A percentile compares a stretch with the other conserved stretches of the same genome.
Evolutionary conservation across 1,140 invertebrate genomes (phyloP).

Genomic region (Antheraea mylitta): DNA sequence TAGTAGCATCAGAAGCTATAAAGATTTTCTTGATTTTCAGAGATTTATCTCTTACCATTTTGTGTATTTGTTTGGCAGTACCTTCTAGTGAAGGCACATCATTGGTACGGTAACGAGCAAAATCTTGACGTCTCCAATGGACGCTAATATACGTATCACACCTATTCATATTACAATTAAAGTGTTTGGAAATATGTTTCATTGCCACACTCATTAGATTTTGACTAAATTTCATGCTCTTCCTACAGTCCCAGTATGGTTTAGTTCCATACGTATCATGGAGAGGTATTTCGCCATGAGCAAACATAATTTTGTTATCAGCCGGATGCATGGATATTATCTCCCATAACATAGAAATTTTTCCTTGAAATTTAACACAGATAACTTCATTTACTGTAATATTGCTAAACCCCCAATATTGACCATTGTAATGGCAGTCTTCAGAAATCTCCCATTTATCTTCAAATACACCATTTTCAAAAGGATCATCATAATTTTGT

Average conservation of each 20-base stretch:
- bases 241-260: slow-evolving; percentile 91
- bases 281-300: slow-evolving; percentile 92
- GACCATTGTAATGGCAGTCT: slow-evolving; percentile 50
- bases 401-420: slow-evolving; percentile 79
- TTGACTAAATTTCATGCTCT: slow-evolving; percentile 94
- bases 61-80: slow-evolving; percentile 85
- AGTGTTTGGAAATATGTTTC: slow-evolving; percentile 83
- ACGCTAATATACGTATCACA: slow-evolving; percentile 90
- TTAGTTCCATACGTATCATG: slow-evolving; percentile 92
- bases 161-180: slow-evolving; percentile 82
- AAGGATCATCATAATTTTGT: slow-evolving; percentile 92
- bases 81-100: slow-evolving; percentile 86
- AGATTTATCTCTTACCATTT: slow-evolving; percentile 76
- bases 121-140: slow-evolving; percentile 93
- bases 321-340: slow-evolving; percentile 64
- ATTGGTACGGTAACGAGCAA: slow-evolving; percentile 82
- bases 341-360: slow-evolving; percentile 82
- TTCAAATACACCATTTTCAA: slow-evolving; percentile 88
- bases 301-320: slow-evolving; percentile 85
- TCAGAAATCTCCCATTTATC: slow-evolving; percentile 89
- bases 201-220: slow-evolving; percentile 85
- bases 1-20: slow-evolving; percentile 89
- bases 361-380: slow-evolving; percentile 93
- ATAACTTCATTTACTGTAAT: slow-evolving; percentile 83
- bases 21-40: slow-evolving; percentile 84